phyloP scores from a whole-genome alignment of 92 coral and sea anemone genomes.

The Phenganax subtilis region DNA sequence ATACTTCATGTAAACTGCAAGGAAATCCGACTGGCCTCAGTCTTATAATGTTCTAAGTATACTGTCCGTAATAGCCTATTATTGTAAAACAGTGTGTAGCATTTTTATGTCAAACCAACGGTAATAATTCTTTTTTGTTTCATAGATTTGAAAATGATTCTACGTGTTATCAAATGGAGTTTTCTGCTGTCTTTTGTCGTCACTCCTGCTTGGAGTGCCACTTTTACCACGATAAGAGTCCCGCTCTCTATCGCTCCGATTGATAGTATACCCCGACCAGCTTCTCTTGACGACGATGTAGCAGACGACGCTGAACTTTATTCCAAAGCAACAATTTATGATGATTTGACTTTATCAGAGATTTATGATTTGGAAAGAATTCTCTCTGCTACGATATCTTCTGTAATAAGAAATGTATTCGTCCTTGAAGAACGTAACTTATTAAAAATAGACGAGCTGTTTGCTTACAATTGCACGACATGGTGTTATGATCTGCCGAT shows the following conservation, averaged over 20 bases:
- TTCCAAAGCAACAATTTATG: conserved; percentile 32
- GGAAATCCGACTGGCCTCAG: no score
- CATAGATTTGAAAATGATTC: conserved; percentile 5
- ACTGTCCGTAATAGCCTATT: no score
- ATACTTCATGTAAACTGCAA: no score
- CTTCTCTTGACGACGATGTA: conserved; percentile 6
- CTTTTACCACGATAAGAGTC: conserved; percentile 10
- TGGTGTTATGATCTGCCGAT: conserved; percentile 31
- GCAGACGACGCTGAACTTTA: neutral
- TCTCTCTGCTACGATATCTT: neutral
- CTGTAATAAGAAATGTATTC: conserved; percentile 1
- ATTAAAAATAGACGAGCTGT: neutral
- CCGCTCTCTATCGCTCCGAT: conserved; percentile 25
- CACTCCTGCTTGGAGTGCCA: conserved; percentile 2
- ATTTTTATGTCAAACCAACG: neutral
- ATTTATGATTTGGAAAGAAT: neutral
- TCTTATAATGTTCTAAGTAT: no score
- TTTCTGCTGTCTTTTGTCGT: neutral
- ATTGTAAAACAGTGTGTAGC: no score
- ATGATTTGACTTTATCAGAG: conserved; percentile 26
- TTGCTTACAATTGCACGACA: conserved; percentile 24
- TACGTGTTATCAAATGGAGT: conserved; percentile 1
- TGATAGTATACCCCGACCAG: conserved; percentile 28
- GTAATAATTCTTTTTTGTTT: neutral
- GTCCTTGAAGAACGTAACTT: neutral